Evolutionary conservation across 2,113 vertebrate genomes (phyloP).

Genomic region (Ceuthmochares aereus): DNA sequence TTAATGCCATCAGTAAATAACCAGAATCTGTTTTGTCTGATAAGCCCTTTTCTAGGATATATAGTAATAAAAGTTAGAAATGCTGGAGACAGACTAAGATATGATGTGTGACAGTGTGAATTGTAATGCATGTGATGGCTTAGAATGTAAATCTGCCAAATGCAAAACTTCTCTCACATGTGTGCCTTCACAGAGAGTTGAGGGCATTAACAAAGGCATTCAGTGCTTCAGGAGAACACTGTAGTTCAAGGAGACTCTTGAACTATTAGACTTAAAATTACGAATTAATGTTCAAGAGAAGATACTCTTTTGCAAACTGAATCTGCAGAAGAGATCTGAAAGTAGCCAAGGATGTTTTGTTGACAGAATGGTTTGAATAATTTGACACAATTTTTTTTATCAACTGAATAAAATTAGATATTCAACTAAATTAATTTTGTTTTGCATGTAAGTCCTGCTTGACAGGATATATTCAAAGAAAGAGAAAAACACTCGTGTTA

Average conservation of each 20-base stretch:
- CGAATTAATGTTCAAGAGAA: neutral
- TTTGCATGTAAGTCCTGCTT: conserved; percentile 2
- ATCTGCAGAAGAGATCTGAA: conserved; percentile 1
- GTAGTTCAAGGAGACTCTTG: neutral
- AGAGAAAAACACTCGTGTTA: neutral
- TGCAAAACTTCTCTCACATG: neutral
- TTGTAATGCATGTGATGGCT: neutral
- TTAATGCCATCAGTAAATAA: neutral
- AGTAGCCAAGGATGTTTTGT: conserved; percentile 7
- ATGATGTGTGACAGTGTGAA: neutral
- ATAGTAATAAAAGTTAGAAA: neutral
- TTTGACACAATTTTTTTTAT: conserved; percentile 33
- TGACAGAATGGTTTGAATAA: conserved; percentile 21
- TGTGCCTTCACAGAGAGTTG: neutral
- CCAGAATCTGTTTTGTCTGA: neutral
- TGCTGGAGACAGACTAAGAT: neutral
- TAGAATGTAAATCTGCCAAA: neutral
- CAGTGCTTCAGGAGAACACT: neutral
- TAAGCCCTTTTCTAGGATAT: neutral
- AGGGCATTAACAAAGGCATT: neutral
- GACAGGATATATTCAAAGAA: conserved; percentile 37
- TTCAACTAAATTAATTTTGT: conserved; percentile 36
- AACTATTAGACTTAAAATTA: neutral
- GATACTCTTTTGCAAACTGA: neutral
- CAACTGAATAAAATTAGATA: conserved; percentile 38